phyloP scores from a whole-genome alignment of 2,113 vertebrate species.

The Aramus guarauna region DNA sequence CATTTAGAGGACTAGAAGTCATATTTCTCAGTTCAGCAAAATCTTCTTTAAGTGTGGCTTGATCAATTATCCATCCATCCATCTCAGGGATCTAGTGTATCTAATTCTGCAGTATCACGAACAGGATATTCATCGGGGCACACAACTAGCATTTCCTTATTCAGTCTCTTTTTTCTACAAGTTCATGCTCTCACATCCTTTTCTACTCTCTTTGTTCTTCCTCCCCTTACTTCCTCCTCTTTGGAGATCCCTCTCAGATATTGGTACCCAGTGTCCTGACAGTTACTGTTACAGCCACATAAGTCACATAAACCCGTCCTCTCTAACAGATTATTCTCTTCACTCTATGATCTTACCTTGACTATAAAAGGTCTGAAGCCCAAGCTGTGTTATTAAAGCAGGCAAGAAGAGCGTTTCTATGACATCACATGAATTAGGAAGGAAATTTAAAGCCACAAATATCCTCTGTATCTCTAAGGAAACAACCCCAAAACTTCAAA shows the following conservation, averaged over 20 bases:
- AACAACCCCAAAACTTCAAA: background rate
- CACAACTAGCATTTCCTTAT: background rate
- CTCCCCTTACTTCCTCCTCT: background rate
- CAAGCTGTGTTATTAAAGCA: background rate
- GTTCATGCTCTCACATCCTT: background rate
- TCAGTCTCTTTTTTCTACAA: background rate
- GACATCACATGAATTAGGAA: background rate
- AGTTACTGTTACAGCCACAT: background rate
- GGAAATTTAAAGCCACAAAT: conserved; percentile 20
- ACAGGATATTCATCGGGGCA: background rate
- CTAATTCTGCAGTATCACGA: background rate
- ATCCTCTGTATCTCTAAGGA: background rate
- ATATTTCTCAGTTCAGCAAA: background rate
- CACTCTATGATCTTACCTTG: background rate
- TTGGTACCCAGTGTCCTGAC: background rate
- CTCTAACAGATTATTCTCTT: background rate
- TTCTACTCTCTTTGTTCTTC: background rate
- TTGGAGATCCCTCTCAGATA: background rate
- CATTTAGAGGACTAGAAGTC: background rate
- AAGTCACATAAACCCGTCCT: background rate
- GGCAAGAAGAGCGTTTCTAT: background rate
- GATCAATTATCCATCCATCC: background rate
- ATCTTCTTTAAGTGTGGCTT: background rate
- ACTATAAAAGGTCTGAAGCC: background rate
- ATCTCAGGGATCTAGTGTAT: background rate